A percentile compares a stretch with the other conserved stretches of the same genome.
Evolutionary conservation across 1,140 invertebrate species (phyloP).

Genomic region (Scylla paramamosain): DNA sequence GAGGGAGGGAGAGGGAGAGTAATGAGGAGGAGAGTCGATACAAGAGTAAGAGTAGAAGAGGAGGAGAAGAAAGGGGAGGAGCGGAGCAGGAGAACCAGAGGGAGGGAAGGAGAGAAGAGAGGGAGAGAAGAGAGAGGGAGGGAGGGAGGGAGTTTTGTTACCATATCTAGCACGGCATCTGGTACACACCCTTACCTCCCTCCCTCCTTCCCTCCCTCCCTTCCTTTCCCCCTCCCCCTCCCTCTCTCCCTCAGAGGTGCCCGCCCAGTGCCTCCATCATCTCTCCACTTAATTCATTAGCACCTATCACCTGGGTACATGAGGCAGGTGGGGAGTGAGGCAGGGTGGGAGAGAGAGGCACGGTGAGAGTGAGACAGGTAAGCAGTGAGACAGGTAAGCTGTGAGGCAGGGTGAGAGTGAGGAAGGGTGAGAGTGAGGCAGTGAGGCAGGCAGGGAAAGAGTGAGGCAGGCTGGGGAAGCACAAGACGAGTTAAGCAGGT

Average conservation of each 20-base stretch:
- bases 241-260: not conserved
- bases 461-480: not conserved
- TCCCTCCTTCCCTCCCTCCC: not conserved
- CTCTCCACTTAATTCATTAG: not conserved
- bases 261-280: not conserved
- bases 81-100: not conserved
- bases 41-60: not conserved
- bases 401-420: not conserved
- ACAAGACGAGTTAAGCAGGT: not conserved
- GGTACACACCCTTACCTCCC: not conserved
- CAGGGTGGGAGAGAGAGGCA: not conserved
- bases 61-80: not conserved
- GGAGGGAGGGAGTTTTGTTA: not conserved
- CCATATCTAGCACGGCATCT: slow-evolving; percentile 5
- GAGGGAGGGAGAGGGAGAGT: no score
- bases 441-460: not conserved
- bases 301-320: not conserved
- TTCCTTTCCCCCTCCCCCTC: not conserved
- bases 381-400: not conserved
- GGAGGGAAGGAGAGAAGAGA: not conserved
- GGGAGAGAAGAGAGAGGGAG: not conserved
- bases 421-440: not conserved
- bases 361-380: not conserved
- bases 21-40: not conserved
- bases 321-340: not conserved